Conservation (phyloP, 2,113 vertebrate species). For the Rhegmatorhina hoffmannsi region DNA sequence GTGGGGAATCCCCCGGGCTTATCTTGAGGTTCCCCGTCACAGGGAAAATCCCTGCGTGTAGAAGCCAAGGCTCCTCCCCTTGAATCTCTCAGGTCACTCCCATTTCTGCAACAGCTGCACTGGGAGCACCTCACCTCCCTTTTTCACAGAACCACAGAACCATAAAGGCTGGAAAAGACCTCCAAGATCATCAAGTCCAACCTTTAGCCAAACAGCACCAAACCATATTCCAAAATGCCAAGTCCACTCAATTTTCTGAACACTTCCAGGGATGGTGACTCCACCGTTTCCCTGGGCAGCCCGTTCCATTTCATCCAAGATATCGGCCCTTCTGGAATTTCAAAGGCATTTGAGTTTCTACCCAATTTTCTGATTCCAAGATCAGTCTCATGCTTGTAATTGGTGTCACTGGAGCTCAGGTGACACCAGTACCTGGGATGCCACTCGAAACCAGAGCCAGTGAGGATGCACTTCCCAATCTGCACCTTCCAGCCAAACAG, state of each 20-base stretch:
- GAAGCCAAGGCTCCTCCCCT: neutral
- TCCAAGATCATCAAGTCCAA: too few relatives aligned
- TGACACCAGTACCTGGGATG: neutral
- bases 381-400: neutral
- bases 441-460: neutral
- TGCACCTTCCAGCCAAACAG: neutral
- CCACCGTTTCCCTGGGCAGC: neutral
- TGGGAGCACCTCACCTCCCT: neutral
- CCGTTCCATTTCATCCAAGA: neutral
- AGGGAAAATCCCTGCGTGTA: slow-evolving; percentile 42
- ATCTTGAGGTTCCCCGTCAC: neutral
- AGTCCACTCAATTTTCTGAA: neutral
- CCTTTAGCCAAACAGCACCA: too few relatives aligned
- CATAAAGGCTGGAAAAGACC: too few relatives aligned
- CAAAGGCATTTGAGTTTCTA: neutral
- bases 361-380: neutral
- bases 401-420: neutral
- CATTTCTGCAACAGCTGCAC: neutral
- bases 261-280: neutral
- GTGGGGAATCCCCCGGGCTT: slow-evolving; percentile 34
- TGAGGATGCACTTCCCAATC: neutral
- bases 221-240: neutral
- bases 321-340: neutral
- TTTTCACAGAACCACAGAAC: neutral
- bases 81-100: neutral